A percentile compares a stretch with the other conserved stretches of the same genome.
These are phyloP conservation scores for Uloborus diversus DNA, from an alignment of 1,140 invertebrate species.

Conservation along the genomic window DNA sequence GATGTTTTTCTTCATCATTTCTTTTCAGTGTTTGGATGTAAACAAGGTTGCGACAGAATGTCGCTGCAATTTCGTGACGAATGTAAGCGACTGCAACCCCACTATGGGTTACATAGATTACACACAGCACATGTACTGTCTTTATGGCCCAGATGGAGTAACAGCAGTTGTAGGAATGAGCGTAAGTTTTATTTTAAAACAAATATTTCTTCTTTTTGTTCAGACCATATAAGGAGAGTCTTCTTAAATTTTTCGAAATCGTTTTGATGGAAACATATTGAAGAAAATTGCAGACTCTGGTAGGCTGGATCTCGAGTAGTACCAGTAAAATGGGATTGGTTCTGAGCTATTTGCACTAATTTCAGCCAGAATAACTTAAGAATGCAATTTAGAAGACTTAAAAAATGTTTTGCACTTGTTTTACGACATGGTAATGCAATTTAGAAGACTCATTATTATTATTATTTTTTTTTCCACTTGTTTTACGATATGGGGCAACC, in stretches of 20 bases:
- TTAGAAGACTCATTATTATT: no score
- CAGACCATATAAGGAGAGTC: background rate
- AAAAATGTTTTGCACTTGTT: no score
- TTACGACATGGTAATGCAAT: no score
- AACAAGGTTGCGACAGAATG: constrained; percentile 59
- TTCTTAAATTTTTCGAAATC: background rate
- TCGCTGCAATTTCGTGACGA: constrained; percentile 65
- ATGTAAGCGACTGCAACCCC: constrained; percentile 64
- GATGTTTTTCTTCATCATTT: no score
- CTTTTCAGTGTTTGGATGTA: constrained; percentile 63
- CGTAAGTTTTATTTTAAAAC: constrained; percentile 60
- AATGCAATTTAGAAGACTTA: no score
- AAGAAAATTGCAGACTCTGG: no score
- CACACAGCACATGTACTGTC: constrained; percentile 65
- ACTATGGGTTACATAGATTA: constrained; percentile 67
- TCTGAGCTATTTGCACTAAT: no score
- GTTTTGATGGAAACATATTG: background rate
- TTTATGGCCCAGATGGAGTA: constrained; percentile 59
- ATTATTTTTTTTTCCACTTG: no score
- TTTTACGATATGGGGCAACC: no score
- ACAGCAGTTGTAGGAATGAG: constrained; percentile 62
- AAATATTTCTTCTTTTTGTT: background rate
- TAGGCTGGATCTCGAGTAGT: no score
- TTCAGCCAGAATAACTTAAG: no score
- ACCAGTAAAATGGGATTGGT: no score